These are phyloP conservation scores for Ptychoptera contaminata DNA, from an alignment of 2,888 invertebrate genomes.

Conservation along the genomic window DNA sequence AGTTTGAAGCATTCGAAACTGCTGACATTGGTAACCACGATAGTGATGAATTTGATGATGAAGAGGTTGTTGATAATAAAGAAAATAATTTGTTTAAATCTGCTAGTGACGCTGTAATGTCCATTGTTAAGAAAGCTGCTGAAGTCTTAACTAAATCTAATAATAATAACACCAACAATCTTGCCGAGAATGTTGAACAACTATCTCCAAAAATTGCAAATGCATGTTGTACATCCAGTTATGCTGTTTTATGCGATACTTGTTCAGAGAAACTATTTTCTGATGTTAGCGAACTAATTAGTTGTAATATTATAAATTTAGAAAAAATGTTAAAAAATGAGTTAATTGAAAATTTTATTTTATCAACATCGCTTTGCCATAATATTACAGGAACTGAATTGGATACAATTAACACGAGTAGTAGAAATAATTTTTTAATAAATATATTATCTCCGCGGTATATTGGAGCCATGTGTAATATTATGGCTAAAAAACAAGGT, in stretches of 20 bases:
- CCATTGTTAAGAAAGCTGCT: conserved; percentile 83
- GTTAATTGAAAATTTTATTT: conserved; percentile 42
- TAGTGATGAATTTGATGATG: conserved; percentile 52
- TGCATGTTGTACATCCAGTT: conserved; percentile 57
- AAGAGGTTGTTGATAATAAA: conserved; percentile 36
- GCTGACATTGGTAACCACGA: conserved; percentile 53
- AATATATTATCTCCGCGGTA: conserved; percentile 50
- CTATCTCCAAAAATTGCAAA: conserved; percentile 23
- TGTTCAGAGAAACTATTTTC: conserved; percentile 56
- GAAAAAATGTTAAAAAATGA: conserved; percentile 42
- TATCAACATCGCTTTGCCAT: conserved; percentile 42
- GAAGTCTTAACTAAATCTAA: conserved; percentile 37
- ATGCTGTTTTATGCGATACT: conserved; percentile 55
- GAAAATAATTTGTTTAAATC: conserved; percentile 62
- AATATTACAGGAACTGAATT: conserved; percentile 34
- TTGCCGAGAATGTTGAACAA: conserved; percentile 8
- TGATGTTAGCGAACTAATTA: conserved; percentile 55
- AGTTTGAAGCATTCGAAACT: conserved; percentile 76
- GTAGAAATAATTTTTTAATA: conserved; percentile 38
- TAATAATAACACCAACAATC: conserved; percentile 11
- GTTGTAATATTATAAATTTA: conserved; percentile 48
- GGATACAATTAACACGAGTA: conserved; percentile 30
- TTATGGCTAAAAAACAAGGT: conserved; percentile 35
- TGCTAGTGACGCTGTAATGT: conserved; percentile 79
- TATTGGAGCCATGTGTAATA: conserved; percentile 63